Conservation (phyloP, 2,113 vertebrate species). For the Acrocephalus arundinaceus region DNA sequence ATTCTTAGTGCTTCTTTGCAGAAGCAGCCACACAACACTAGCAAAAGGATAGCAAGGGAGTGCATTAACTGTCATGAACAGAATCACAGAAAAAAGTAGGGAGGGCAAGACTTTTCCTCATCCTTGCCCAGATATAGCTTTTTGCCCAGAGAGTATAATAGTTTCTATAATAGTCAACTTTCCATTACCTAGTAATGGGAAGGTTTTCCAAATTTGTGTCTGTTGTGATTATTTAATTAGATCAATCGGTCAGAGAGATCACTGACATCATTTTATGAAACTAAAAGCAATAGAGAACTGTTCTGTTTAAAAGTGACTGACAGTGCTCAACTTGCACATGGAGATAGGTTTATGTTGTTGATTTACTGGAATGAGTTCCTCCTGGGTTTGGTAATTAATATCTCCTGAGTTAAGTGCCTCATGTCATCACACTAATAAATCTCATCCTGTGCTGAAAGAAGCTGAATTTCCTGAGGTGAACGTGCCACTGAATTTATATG, state of each 20-base stretch:
- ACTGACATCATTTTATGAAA: background rate
- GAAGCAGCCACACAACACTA: background rate
- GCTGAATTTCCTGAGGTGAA: background rate
- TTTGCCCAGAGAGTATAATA: background rate
- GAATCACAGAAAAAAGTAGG: background rate
- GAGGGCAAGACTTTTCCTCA: background rate
- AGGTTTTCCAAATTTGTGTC: background rate
- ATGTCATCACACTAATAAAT: conserved; percentile 11
- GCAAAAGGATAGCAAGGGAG: background rate
- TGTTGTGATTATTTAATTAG: background rate
- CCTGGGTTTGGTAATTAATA: conserved; percentile 32
- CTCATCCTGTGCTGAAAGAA: background rate
- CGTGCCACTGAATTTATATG: background rate
- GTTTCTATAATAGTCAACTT: background rate
- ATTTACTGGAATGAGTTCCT: background rate
- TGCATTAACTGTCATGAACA: background rate
- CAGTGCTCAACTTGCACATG: background rate
- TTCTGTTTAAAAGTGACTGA: background rate
- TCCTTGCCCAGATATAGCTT: background rate
- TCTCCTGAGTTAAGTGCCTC: background rate
- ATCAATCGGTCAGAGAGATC: background rate
- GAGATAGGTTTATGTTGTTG: background rate
- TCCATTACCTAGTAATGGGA: background rate
- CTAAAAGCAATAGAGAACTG: background rate
- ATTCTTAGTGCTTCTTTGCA: background rate